Evolutionary conservation across 2,888 invertebrate genomes (phyloP).

Genomic region (Halictus ligatus): DNA sequence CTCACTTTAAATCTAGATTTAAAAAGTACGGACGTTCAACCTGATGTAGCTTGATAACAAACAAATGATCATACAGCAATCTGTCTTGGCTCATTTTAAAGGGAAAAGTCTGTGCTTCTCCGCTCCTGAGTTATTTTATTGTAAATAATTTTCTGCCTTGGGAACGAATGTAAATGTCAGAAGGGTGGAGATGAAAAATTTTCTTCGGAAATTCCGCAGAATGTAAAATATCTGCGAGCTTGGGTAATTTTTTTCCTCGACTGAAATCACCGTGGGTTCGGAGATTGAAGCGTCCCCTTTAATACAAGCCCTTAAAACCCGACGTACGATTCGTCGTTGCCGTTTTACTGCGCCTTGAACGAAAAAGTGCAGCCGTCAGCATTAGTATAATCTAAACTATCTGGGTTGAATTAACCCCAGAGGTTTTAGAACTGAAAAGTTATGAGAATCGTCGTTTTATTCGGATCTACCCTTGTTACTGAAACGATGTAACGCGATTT

Average conservation of each 20-base stretch:
- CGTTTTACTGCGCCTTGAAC: constrained; percentile 5
- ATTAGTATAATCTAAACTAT: constrained; percentile 3
- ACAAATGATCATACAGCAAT: neutral
- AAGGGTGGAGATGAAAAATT: neutral
- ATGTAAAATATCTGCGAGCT: neutral
- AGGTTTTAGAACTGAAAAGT: neutral
- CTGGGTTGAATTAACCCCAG: neutral
- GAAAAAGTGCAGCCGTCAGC: neutral
- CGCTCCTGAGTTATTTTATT: neutral
- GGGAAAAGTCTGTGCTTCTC: neutral
- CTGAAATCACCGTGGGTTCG: neutral
- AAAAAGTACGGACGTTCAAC: neutral
- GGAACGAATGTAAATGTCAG: neutral
- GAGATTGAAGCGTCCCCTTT: neutral
- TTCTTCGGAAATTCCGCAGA: neutral
- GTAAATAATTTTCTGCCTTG: neutral
- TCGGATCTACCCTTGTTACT: neutral
- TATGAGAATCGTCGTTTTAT: neutral
- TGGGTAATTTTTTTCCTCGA: neutral
- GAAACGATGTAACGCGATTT: too few species aligned
- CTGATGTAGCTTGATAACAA: neutral
- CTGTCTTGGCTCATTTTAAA: neutral
- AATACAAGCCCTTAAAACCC: constrained; percentile 2
- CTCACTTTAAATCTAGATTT: neutral
- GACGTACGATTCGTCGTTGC: neutral